Base-by-base conservation (phyloP, 2,797 vertebrate species). In the Chrosomus eos region DNA sequence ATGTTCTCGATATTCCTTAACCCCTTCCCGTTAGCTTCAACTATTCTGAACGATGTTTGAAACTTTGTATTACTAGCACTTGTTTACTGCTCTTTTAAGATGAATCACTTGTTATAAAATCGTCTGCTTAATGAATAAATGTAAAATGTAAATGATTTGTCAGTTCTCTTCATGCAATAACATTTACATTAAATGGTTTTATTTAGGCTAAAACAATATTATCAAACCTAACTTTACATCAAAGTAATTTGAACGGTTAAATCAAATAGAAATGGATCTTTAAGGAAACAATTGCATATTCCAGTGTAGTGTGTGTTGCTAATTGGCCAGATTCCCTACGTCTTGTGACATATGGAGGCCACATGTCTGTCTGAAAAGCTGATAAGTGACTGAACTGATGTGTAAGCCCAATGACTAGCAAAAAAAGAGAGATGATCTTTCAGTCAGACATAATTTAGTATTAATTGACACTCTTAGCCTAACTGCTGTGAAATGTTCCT, bases 281-380 rank as follows among this genome's bases (percentile, higher is more conserved):
- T 48, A 28, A 73, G 43, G 71, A 48, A 51, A 28, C 71, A 73
- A 51, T 18, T 51, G 43, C 64, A 36, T 43, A 36, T 38, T 67
- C 66, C 5, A 70, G 33, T 51, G 66, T 62, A 40, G 26, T 64
- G 71, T 26, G 36, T 66, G 13, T 60, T 67, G 21, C 40, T 68
- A 66, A 64, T n/a, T 73, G 26, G 40, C 53, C 23, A 38, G 81
- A 45, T 45, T 85, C 84, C 14, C 8, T 2, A 36, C 26, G 73
- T 38, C 19, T 75, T 82, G 40, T 19, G 62, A 71, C 70, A 72
- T 18, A 81, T 74, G 33, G 11, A 43, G 79, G 45, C n/a, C 45
- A 64, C 43, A 51, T 62, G 81, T 67, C 71, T 67, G 26, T 21
- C 31, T 26, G 60, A 70, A 70, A 19, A 80, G 31, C 48, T 70